Conservation (phyloP, 2,888 invertebrate species). For the Aphidoletes aphidimyza region DNA sequence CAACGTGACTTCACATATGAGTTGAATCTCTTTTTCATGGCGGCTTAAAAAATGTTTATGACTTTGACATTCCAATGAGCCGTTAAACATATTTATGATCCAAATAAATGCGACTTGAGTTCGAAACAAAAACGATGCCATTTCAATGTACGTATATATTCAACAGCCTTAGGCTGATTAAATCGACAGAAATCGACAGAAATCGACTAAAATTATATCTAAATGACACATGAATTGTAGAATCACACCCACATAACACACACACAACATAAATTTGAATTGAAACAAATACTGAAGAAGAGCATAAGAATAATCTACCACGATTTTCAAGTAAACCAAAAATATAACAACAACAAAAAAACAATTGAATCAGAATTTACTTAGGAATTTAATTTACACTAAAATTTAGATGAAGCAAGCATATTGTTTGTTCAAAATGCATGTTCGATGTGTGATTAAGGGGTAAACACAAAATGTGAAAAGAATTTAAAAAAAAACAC, state of each 20-base stretch:
- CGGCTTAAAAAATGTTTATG: too few relatives aligned
- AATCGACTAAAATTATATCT: neutral
- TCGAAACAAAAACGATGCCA: neutral
- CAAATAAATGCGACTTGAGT: too few relatives aligned
- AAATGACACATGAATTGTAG: neutral
- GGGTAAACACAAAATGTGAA: too few relatives aligned
- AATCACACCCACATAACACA: neutral
- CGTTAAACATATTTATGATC: too few relatives aligned
- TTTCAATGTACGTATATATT: neutral
- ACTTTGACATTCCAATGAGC: too few relatives aligned
- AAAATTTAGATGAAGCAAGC: slow-evolving; percentile 23
- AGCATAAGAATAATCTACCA: neutral
- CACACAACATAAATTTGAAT: neutral
- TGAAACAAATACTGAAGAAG: neutral
- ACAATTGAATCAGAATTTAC: slow-evolving; percentile 25
- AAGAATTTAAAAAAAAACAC: neutral
- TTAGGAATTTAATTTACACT: slow-evolving; percentile 36
- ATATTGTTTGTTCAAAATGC: slow-evolving; percentile 49
- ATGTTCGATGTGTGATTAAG: slow-evolving; percentile 26
- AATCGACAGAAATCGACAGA: neutral
- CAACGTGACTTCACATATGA: too few relatives aligned
- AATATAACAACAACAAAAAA: too few relatives aligned
- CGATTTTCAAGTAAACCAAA: neutral
- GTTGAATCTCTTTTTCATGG: too few relatives aligned
- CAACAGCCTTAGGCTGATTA: neutral